phyloP scores from a whole-genome alignment of 1,140 invertebrate species.

The Drosophila sproati region DNA sequence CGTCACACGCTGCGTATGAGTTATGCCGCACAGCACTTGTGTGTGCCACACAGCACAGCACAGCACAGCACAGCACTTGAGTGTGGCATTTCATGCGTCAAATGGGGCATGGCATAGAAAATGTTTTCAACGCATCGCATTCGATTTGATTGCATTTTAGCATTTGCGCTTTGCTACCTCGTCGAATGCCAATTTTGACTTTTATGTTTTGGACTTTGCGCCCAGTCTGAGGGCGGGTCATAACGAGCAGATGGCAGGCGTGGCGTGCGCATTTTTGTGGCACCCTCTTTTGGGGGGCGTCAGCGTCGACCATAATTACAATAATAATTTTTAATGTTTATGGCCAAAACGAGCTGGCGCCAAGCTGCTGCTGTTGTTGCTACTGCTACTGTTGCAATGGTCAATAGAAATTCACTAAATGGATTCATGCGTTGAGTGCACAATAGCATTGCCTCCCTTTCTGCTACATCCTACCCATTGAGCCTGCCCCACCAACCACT shows the following conservation, averaged over 20 bases:
- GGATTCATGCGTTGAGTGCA: conserved; percentile 20
- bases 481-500: neutral
- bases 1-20: conserved; percentile 79
- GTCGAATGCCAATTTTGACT: conserved; percentile 66
- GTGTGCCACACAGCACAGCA: neutral
- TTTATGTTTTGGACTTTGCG: conserved; percentile 71
- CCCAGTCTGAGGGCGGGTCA: conserved; percentile 33
- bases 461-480: neutral
- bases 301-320: conserved; percentile 41
- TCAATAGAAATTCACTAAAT: conserved; percentile 41
- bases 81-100: conserved; percentile 60
- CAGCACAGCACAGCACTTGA: neutral
- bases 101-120: conserved; percentile 76
- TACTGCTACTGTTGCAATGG: conserved; percentile 33
- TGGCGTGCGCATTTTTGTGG: conserved; percentile 49
- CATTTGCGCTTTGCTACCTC: conserved; percentile 26
- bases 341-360: conserved; percentile 53
- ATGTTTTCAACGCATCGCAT: conserved; percentile 50
- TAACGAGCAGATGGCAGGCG: neutral
- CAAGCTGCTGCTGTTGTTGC: conserved; percentile 17
- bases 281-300: conserved; percentile 48
- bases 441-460: neutral
- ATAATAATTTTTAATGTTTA: conserved; percentile 58
- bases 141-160: conserved; percentile 43
- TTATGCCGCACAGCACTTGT: conserved; percentile 47